Evolutionary conservation across 1,140 invertebrate genomes (phyloP).

Genomic region (Colletes gigas): DNA sequence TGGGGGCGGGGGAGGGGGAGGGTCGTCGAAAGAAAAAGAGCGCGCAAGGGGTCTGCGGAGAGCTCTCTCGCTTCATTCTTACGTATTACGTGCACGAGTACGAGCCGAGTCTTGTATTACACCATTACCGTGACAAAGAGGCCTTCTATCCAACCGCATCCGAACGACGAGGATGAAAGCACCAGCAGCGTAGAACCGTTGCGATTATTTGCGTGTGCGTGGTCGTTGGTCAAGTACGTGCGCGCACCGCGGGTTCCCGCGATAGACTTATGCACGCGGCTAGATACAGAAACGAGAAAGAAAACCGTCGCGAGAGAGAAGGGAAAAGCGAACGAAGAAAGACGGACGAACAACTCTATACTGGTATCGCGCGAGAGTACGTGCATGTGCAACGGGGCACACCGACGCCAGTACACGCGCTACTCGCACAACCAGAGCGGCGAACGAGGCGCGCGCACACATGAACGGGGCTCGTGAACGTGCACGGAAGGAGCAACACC

Average conservation of each 20-base stretch:
- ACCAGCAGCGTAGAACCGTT: slow-evolving; percentile 15
- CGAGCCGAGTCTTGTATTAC: slow-evolving; percentile 56
- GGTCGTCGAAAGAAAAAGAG: neutral
- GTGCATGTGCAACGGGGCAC: slow-evolving; percentile 60
- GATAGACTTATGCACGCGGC: slow-evolving; percentile 4
- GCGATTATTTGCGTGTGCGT: slow-evolving; percentile 15
- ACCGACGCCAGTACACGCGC: slow-evolving; percentile 8
- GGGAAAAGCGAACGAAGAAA: neutral
- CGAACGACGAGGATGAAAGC: slow-evolving; percentile 31
- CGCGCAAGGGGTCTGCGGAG: neutral
- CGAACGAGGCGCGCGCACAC: slow-evolving; percentile 19
- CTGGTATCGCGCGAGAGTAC: slow-evolving; percentile 49
- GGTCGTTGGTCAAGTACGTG: neutral
- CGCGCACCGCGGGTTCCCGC: neutral
- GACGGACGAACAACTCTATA: slow-evolving; percentile 19
- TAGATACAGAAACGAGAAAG: slow-evolving; percentile 31
- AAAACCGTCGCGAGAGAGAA: neutral
- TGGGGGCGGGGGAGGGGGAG: neutral
- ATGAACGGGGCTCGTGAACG: slow-evolving; percentile 11
- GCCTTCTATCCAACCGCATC: slow-evolving; percentile 38
- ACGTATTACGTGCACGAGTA: slow-evolving; percentile 54
- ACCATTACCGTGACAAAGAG: slow-evolving; percentile 63
- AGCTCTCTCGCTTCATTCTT: slow-evolving; percentile 56
- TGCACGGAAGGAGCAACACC: slow-evolving; percentile 58
- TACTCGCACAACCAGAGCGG: neutral